Conservation (phyloP, 92 coral and sea anemone genomes). For the Palythoa heliodiscus region DNA sequence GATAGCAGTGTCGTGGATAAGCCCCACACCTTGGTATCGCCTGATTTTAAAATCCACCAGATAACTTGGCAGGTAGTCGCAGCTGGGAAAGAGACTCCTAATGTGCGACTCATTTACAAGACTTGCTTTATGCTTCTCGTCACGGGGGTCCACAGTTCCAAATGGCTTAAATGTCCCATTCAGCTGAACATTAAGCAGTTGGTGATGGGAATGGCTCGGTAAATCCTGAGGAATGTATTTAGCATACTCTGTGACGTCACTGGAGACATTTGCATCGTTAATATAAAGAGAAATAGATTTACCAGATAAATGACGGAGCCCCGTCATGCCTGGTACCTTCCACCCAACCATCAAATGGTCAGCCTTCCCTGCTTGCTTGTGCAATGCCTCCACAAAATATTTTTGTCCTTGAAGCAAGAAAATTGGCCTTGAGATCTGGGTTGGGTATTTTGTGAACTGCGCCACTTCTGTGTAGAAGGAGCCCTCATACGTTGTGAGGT, state of each 20-base stretch:
- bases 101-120: constrained; percentile 53
- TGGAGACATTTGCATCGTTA: constrained; percentile 56
- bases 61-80: constrained; percentile 88
- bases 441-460: constrained; percentile 83
- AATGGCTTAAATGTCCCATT: constrained; percentile 60
- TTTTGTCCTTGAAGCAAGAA: constrained; percentile 72
- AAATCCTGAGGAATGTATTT: constrained; percentile 81
- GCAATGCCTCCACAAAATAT: constrained; percentile 92
- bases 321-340: constrained; percentile 79
- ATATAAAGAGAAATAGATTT: constrained; percentile 81
- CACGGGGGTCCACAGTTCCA: constrained; percentile 61
- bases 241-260: constrained; percentile 85
- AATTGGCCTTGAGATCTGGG: constrained; percentile 77
- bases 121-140: constrained; percentile 42
- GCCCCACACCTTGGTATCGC: constrained; percentile 88
- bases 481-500: constrained; percentile 73
- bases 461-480: constrained; percentile 58
- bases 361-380: constrained; percentile 74
- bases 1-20: constrained; percentile 92
- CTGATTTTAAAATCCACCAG: constrained; percentile 75
- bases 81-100: constrained; percentile 55
- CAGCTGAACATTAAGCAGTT: constrained; percentile 48
- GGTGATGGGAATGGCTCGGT: constrained; percentile 76
- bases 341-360: constrained; percentile 94
- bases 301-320: constrained; percentile 82